Evolutionary conservation across 2,888 invertebrate genomes (phyloP).

Genomic region (Andrena haemorrhoa): DNA sequence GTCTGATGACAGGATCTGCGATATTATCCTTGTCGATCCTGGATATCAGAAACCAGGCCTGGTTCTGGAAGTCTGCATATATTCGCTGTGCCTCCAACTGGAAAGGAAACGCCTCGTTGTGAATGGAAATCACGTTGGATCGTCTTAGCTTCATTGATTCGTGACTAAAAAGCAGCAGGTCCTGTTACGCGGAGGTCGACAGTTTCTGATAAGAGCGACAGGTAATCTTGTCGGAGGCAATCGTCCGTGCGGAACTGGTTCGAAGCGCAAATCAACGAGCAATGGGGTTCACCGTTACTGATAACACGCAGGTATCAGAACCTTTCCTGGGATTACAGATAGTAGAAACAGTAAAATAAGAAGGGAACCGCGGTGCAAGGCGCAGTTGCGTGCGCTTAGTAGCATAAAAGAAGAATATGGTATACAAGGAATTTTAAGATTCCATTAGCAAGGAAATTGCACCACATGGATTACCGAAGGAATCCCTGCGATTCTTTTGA

Average conservation of each 20-base stretch:
- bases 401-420: not conserved
- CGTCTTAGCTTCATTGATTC: not conserved
- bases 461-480: too few species aligned
- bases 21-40: slow-evolving; percentile 89
- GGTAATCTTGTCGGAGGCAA: slow-evolving; percentile 19
- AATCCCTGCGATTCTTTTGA: too few species aligned
- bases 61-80: slow-evolving; percentile 93
- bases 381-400: not conserved
- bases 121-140: not conserved
- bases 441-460: too few species aligned
- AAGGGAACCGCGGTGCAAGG: slow-evolving; percentile 36
- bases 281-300: slow-evolving; percentile 67
- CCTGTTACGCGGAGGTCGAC: not conserved
- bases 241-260: slow-evolving; percentile 49
- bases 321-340: slow-evolving; percentile 43
- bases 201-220: not conserved
- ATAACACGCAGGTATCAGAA: slow-evolving; percentile 63
- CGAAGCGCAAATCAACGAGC: slow-evolving; percentile 49
- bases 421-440: too few species aligned
- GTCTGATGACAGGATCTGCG: slow-evolving; percentile 89
- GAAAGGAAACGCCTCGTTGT: slow-evolving; percentile 73
- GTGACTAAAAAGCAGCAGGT: not conserved
- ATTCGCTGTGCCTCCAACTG: slow-evolving; percentile 93
- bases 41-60: slow-evolving; percentile 91
- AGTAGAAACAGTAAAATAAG: slow-evolving; percentile 9